These are phyloP conservation scores for Lycorma delicatula DNA, from an alignment of 1,140 invertebrate species.

Conservation along the genomic window DNA sequence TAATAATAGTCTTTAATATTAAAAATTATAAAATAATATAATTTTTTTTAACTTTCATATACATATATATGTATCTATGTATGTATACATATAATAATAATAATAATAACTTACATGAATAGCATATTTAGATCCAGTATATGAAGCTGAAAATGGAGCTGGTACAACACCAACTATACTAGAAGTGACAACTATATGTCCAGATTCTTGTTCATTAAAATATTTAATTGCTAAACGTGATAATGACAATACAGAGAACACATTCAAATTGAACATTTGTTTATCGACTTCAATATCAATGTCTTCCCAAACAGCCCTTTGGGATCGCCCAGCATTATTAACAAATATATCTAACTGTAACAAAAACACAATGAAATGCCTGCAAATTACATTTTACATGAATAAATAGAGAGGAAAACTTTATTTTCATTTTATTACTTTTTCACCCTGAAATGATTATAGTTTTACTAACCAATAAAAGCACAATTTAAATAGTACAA, in stretches of 20 bases:
- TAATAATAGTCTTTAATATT: background rate
- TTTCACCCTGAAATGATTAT: no score
- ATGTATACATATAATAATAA: slow-evolving; percentile 6
- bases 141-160: slow-evolving; percentile 63
- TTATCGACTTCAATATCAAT: slow-evolving; percentile 67
- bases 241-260: slow-evolving; percentile 64
- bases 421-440: no score
- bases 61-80: no score
- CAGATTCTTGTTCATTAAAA: slow-evolving; percentile 49
- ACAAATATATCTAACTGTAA: slow-evolving; percentile 65
- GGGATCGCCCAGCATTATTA: slow-evolving; percentile 74
- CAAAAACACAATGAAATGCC: background rate
- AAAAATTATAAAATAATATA: background rate
- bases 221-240: slow-evolving; percentile 56
- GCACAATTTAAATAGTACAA: no score
- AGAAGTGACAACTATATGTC: slow-evolving; percentile 64
- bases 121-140: slow-evolving; percentile 72
- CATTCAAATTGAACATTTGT: slow-evolving; percentile 73
- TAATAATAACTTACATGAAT: slow-evolving; percentile 53
- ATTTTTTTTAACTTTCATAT: no score
- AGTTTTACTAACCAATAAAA: background rate
- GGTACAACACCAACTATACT: slow-evolving; percentile 61
- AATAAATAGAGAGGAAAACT: no score
- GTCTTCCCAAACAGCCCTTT: slow-evolving; percentile 65
- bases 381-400: slow-evolving; percentile 1